phyloP scores from a whole-genome alignment of 1,140 invertebrate genomes.

The Maniola jurtina region DNA sequence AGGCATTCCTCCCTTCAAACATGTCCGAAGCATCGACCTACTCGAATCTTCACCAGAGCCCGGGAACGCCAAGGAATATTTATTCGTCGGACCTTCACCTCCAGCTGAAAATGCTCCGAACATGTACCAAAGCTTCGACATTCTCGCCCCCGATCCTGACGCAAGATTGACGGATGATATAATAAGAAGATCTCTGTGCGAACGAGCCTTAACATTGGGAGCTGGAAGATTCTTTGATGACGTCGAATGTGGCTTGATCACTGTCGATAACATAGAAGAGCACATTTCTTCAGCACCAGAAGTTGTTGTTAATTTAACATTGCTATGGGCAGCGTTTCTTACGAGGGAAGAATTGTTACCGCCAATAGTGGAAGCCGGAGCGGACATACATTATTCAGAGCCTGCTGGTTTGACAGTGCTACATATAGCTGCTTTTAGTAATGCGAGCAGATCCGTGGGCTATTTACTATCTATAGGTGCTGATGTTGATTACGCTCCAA shows the following conservation, averaged over 20 bases:
- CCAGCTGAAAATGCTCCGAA: conserved; percentile 82
- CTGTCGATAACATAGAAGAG: conserved; percentile 72
- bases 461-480: conserved; percentile 79
- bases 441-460: conserved; percentile 75
- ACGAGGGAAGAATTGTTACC: conserved; percentile 76
- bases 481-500: conserved; percentile 74
- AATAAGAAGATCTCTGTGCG: conserved; percentile 80
- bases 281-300: conserved; percentile 68
- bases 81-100: conserved; percentile 82
- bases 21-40: conserved; percentile 63
- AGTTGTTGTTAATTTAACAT: conserved; percentile 67
- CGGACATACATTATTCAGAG: conserved; percentile 78
- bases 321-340: conserved; percentile 73
- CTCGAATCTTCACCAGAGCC: conserved; percentile 59
- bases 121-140: conserved; percentile 81
- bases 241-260: conserved; percentile 79
- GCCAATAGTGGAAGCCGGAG: conserved; percentile 70
- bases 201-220: conserved; percentile 80
- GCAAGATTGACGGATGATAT: conserved; percentile 82
- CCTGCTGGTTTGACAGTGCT: conserved; percentile 78
- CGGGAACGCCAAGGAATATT: conserved; percentile 74
- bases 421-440: conserved; percentile 81
- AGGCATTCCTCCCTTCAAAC: conserved; percentile 42
- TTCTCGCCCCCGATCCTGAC: conserved; percentile 80
- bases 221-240: conserved; percentile 81